Evolutionary conservation across 2,888 invertebrate genomes (phyloP).

Genomic region (Ochropleura leucogaster): DNA sequence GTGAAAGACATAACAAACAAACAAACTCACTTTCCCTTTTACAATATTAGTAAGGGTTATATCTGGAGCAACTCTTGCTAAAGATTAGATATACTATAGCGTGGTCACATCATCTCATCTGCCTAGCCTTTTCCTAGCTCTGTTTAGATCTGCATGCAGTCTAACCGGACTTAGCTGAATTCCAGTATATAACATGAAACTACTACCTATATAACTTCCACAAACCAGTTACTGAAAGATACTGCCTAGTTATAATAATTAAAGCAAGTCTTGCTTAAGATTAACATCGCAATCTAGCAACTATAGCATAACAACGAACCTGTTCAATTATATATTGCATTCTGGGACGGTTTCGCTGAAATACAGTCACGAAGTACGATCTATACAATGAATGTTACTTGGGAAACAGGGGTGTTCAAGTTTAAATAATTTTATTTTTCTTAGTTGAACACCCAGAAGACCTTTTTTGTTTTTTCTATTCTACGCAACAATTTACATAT

Average conservation of each 20-base stretch:
- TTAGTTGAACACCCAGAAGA: not conserved
- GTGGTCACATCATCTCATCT: not conserved
- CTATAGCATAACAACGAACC: constrained; percentile 11
- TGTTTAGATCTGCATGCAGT: not conserved
- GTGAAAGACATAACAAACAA: no score
- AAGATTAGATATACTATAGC: constrained; percentile 28
- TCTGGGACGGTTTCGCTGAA: constrained; percentile 36
- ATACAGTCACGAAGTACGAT: constrained; percentile 38
- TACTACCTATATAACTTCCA: not conserved
- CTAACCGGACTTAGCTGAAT: not conserved
- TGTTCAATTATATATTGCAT: constrained; percentile 53
- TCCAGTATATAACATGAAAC: not conserved
- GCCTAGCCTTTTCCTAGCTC: not conserved
- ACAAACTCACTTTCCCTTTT: no score
- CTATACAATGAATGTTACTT: constrained; percentile 7
- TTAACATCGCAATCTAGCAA: constrained; percentile 30
- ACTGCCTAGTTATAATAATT: constrained; percentile 16
- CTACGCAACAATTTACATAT: no score
- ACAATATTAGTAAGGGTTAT: not conserved
- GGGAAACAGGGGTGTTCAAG: not conserved
- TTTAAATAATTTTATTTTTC: not conserved
- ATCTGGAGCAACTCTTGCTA: constrained; percentile 34
- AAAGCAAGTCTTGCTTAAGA: constrained; percentile 40
- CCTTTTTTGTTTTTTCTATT: not conserved
- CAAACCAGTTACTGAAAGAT: not conserved